phyloP scores from a whole-genome alignment of 2,888 invertebrate species.

The Tachystola acroxantha region DNA sequence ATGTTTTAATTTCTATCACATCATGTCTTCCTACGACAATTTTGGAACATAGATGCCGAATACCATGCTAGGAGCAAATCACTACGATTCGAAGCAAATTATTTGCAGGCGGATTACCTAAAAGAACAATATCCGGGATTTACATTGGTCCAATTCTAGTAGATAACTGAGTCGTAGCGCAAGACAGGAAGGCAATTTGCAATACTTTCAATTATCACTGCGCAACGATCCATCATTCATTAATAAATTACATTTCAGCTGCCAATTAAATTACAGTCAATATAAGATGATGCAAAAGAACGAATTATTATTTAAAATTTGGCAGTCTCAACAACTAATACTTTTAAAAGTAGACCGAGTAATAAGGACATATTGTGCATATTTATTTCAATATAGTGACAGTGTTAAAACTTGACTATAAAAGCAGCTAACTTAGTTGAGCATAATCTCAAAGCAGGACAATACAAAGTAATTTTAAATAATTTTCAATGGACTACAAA shows the following conservation, averaged over 20 bases:
- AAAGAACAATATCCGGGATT: neutral
- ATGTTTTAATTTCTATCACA: constrained; percentile 74
- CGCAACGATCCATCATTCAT: neutral
- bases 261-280: no score
- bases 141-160: constrained; percentile 4
- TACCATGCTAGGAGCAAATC: constrained; percentile 56
- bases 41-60: constrained; percentile 71
- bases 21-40: constrained; percentile 68
- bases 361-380: no score
- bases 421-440: no score
- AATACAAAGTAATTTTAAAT: no score
- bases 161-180: constrained; percentile 1
- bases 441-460: no score
- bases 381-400: no score
- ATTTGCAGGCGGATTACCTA: neutral
- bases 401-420: no score
- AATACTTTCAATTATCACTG: neutral
- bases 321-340: no score
- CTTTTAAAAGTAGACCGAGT: no score
- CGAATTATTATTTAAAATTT: no score
- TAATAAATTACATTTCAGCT: constrained; percentile 1
- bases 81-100: constrained; percentile 64
- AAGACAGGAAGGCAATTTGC: constrained; percentile 4
- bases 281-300: no score
- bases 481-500: no score